These are phyloP conservation scores for Mya arenaria DNA, from an alignment of 1,140 invertebrate genomes.

Conservation along the genomic window DNA sequence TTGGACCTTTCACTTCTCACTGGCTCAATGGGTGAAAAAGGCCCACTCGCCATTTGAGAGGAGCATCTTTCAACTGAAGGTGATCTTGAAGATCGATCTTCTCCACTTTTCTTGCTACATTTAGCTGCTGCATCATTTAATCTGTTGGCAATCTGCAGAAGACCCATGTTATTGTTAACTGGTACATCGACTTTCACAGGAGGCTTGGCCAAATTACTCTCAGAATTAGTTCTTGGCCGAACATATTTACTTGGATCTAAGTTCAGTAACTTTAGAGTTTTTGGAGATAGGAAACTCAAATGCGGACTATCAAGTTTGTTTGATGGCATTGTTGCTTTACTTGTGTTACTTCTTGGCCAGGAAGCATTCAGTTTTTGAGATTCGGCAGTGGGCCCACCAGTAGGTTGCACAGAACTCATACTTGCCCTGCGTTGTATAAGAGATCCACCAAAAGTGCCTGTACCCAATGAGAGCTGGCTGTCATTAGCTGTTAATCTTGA, in stretches of 20 bases:
- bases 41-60: neutral
- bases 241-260: constrained; percentile 64
- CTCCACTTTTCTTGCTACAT: constrained; percentile 48
- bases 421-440: constrained; percentile 28
- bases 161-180: constrained; percentile 68
- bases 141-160: constrained; percentile 72
- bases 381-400: too few relatives aligned
- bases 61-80: constrained; percentile 38
- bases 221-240: neutral
- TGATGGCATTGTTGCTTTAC: too few relatives aligned
- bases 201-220: neutral
- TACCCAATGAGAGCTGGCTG: neutral
- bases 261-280: constrained; percentile 73
- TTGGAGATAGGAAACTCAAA: constrained; percentile 70
- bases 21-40: constrained; percentile 27
- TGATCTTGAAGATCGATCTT: constrained; percentile 37
- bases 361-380: constrained; percentile 27
- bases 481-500: neutral
- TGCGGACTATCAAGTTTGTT: constrained; percentile 11
- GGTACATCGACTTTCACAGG: too few relatives aligned
- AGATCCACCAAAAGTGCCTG: neutral
- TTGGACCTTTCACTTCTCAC: constrained; percentile 13
- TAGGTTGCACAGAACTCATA: neutral
- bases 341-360: constrained; percentile 29
- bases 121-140: constrained; percentile 75